Evolutionary conservation across 2,797 vertebrate species (phyloP), one percentile per base, ranked within the genome.

Genomic region (Todus mexicanus): DNA sequence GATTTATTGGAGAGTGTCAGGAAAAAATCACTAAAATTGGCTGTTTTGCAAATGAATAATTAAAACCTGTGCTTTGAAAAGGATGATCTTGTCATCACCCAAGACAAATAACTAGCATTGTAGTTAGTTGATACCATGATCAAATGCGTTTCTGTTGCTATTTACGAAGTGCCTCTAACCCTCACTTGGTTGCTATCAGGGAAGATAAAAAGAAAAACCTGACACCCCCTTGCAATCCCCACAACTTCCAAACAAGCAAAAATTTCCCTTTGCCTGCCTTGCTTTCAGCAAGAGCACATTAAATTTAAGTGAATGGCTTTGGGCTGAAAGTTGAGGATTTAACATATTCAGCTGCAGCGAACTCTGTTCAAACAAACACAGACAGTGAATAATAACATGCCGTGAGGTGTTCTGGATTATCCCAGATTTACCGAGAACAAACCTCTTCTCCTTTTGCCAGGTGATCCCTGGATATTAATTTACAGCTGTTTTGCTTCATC

Each of bases 41-140:
- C 57, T 87, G 65, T 14, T 80, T 85, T 75, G 50, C 47, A 87
- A 66, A 42, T 85, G 79, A 85, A 86, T 94, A 88, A 93, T 88
- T 93, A 88, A 93, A 92, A 65, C 23, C 11, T 38, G 14, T 72
- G 45, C 82, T 94, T 91, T 94, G 91, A 89, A 96, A 83, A 80
- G 6, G 1, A 35, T 75, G 54, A 65, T 94, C 59, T 78, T 92
- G 54, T 81, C 61, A 81, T 69, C 47, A 85, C 23, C 25, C 12
- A 31, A 93, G 87, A 72, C 12, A 75, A 82, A 48, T 33, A 81
- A 47, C 27, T 3, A 4, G 15, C 11, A 8, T 73, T 69, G 70
- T 65, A 42, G 26, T 66, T 68, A 57, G 65, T 42, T 80, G 65
- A 65, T 63, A 57, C 18, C 31, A 59, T 25, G 84, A 96, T 93